These are phyloP conservation scores for Mizuhopecten yessoensis DNA, from an alignment of 1,140 invertebrate genomes.

Conservation along the genomic window DNA sequence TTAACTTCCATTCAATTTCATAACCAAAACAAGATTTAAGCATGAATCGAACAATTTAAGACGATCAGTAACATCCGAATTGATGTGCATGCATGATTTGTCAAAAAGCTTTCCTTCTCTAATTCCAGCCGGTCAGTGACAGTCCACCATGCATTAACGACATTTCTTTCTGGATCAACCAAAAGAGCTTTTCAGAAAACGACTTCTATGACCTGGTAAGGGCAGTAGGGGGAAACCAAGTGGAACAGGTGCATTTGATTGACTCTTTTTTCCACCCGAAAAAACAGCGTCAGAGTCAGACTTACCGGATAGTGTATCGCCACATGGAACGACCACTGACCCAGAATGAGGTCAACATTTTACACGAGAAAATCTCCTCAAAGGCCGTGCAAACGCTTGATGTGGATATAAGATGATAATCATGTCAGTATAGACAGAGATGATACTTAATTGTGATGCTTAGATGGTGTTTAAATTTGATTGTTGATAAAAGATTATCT, in stretches of 20 bases:
- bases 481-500: no score
- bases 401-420: conserved; percentile 85
- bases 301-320: conserved; percentile 96
- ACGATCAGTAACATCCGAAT: no score
- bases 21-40: no score
- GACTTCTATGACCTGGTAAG: conserved; percentile 98
- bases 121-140: conserved; percentile 92
- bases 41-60: no score
- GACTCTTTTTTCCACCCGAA: conserved; percentile 96
- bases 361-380: conserved; percentile 92
- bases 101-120: no score
- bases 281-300: conserved; percentile 91
- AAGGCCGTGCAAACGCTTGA: conserved; percentile 86
- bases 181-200: conserved; percentile 88
- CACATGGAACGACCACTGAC: conserved; percentile 95
- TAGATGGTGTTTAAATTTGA: neutral
- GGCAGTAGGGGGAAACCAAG: conserved; percentile 92
- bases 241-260: conserved; percentile 93
- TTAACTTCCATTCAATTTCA: no score
- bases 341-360: conserved; percentile 92
- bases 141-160: conserved; percentile 96
- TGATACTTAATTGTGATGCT: neutral
- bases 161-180: conserved; percentile 97
- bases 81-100: no score
- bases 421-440: neutral